phyloP scores from a whole-genome alignment of 2,797 vertebrate genomes.

The Phyllotis vaccarum region DNA sequence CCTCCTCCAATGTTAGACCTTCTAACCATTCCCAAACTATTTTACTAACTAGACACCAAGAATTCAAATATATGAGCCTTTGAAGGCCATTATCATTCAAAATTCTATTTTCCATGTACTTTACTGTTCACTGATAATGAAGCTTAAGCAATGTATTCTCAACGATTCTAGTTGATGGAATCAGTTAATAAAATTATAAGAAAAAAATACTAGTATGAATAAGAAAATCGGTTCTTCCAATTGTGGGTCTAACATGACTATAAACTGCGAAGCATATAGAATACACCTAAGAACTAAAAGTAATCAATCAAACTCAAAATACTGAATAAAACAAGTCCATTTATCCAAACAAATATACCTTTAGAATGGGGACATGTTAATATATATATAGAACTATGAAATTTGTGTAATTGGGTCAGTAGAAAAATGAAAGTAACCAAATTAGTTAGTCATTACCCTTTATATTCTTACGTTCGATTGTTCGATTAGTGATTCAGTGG shows the following conservation, averaged over 20 bases:
- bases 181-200: background rate
- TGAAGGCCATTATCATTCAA: background rate
- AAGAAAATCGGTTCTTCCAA: background rate
- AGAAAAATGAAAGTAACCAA: background rate
- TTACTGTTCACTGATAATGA: background rate
- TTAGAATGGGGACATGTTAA: background rate
- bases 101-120: background rate
- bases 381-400: background rate
- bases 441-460: background rate
- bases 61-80: background rate
- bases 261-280: background rate
- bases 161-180: background rate
- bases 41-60: background rate
- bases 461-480: slow-evolving; percentile 7
- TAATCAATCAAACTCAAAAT: background rate
- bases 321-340: background rate
- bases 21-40: background rate
- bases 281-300: background rate
- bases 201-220: background rate
- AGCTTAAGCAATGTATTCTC: background rate
- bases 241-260: background rate
- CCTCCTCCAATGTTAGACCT: background rate
- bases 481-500: background rate
- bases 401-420: background rate
- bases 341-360: background rate